phyloP scores from a whole-genome alignment of 2,113 vertebrate species.

The Lethenteron camtschaticum region DNA sequence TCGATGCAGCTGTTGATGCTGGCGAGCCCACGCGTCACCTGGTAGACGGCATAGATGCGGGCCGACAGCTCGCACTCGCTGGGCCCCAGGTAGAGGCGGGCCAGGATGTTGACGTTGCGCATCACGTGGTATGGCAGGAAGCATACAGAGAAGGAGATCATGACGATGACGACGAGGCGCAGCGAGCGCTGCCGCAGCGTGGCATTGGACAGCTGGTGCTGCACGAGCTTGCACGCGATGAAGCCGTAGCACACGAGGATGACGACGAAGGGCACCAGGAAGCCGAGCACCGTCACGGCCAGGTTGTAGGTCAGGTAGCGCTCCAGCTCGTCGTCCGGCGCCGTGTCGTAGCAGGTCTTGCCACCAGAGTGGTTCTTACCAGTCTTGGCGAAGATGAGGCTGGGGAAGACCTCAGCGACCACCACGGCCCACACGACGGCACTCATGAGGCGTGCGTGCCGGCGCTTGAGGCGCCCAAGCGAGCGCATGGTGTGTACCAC shows the following conservation, averaged over 20 bases:
- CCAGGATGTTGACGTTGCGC: conserved; percentile 52
- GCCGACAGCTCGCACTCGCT: conserved; percentile 40
- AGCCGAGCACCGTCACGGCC: conserved; percentile 47
- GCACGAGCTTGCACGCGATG: conserved; percentile 44
- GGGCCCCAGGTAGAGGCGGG: conserved; percentile 31
- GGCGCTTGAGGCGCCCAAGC: conserved; percentile 30
- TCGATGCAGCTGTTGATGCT: conserved; percentile 78
- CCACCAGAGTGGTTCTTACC: conserved; percentile 33
- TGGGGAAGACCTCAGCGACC: conserved; percentile 46
- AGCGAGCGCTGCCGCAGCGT: conserved; percentile 29
- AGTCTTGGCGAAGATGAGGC: conserved; percentile 56
- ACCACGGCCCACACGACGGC: conserved; percentile 34
- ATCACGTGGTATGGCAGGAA: conserved; percentile 85
- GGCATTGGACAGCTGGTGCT: conserved; percentile 20
- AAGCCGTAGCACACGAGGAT: conserved; percentile 53
- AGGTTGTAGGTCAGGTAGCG: conserved; percentile 57
- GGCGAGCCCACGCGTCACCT: conserved; percentile 64
- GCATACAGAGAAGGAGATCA: conserved; percentile 51
- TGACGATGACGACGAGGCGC: conserved; percentile 45
- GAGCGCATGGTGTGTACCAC: conserved; percentile 61
- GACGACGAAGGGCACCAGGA: conserved; percentile 48
- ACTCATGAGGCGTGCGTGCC: conserved; percentile 36
- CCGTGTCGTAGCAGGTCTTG: conserved; percentile 73
- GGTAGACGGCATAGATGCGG: conserved; percentile 58
- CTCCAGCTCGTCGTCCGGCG: conserved; percentile 33